These are phyloP conservation scores for Plectropomus leopardus DNA, from an alignment of 2,113 vertebrate species.

Conservation along the genomic window DNA sequence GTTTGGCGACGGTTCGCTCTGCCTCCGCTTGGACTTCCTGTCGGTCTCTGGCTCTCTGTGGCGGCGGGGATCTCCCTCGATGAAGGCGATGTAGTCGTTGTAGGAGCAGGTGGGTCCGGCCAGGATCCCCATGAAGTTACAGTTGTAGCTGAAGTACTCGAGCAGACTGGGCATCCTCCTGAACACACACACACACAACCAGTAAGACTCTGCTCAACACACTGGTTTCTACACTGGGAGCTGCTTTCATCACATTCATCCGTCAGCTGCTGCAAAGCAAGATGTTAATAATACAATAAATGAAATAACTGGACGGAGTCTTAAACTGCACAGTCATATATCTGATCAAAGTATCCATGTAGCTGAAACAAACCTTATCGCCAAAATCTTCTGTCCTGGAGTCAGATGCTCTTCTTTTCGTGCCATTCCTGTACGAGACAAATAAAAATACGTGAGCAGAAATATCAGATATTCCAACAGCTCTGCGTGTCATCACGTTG, in stretches of 20 bases:
- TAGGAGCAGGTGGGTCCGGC: constrained; percentile 95
- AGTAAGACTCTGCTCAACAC: neutral
- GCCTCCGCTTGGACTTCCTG: constrained; percentile 84
- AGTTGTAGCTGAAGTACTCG: constrained; percentile 96
- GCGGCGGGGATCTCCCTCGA: constrained; percentile 90
- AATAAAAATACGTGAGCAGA: neutral
- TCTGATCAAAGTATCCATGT: too few relatives aligned
- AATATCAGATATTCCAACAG: neutral
- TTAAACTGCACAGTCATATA: too few relatives aligned
- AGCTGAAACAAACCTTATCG: constrained; percentile 91
- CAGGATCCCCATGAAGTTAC: constrained; percentile 97
- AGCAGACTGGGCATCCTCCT: constrained; percentile 96
- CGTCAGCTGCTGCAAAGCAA: too few relatives aligned
- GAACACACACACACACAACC: constrained; percentile 44
- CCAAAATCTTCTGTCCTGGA: constrained; percentile 90
- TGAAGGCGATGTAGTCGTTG: constrained; percentile 96
- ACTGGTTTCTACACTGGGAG: neutral
- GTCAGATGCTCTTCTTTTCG: constrained; percentile 92
- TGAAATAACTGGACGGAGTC: too few relatives aligned
- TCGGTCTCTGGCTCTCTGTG: constrained; percentile 81
- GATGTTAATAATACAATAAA: too few relatives aligned
- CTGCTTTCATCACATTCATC: too few relatives aligned
- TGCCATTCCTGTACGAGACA: constrained; percentile 87
- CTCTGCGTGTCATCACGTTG: accelerated
- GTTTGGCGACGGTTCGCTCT: constrained; percentile 91